Conservation (phyloP, 1,140 invertebrate species). For the Linepithema humile region DNA sequence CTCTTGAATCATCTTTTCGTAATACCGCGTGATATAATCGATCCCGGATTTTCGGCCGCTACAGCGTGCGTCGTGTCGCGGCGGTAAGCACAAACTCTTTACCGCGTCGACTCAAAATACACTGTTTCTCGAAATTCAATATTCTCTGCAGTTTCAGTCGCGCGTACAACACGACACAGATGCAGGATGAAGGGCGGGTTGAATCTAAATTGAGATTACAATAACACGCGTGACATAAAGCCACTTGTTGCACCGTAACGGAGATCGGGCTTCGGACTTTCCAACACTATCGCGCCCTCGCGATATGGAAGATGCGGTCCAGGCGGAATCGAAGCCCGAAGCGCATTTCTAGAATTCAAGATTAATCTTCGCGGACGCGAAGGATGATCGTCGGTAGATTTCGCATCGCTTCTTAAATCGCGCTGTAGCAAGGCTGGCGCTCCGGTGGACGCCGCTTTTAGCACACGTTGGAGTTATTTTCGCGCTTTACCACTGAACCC, state of each 20-base stretch:
- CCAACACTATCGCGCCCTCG: no score
- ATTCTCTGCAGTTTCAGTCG: background rate
- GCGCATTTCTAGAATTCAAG: background rate
- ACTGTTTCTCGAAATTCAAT: background rate
- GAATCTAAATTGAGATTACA: background rate
- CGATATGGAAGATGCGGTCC: no score
- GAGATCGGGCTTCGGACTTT: background rate
- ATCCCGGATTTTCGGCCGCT: conserved; percentile 29
- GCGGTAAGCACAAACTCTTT: conserved; percentile 32
- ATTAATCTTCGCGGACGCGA: background rate
- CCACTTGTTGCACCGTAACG: background rate
- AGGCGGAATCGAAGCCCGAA: background rate
- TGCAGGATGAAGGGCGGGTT: background rate
- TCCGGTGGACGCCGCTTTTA: conserved; percentile 80
- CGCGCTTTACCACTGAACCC: conserved; percentile 75
- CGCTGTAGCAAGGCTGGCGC: conserved; percentile 75
- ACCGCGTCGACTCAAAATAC: conserved; percentile 37
- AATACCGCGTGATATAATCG: conserved; percentile 66
- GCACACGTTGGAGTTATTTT: conserved; percentile 81
- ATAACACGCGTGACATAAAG: background rate
- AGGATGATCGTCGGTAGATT: background rate
- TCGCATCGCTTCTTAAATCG: conserved; percentile 57
- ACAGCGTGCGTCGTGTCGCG: background rate
- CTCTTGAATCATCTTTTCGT: conserved; percentile 69
- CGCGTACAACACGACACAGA: background rate